Percentiles rank a stretch among this genome's conserved stretches.
Conservation (phyloP, 2,888 invertebrate species). For the Cosmopolites sordidus region DNA sequence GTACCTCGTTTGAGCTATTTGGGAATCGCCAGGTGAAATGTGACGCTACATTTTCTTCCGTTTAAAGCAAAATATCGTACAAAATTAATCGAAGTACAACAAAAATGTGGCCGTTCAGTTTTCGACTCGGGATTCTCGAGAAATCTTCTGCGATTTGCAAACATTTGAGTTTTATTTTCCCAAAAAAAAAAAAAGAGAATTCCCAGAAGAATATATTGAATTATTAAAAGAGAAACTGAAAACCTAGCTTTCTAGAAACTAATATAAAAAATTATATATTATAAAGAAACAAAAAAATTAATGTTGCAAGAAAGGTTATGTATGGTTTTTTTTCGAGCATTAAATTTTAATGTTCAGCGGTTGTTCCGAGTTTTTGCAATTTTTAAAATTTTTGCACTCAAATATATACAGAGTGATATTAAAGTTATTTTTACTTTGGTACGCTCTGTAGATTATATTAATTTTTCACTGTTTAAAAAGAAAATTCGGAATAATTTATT, state of each 20-base stretch:
- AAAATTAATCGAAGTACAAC: conserved; percentile 17
- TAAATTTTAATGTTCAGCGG: conserved; percentile 9
- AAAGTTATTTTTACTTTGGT: conserved; percentile 7
- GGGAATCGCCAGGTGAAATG: conserved; percentile 8
- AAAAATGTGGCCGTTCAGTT: conserved; percentile 3
- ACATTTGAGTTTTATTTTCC: conserved; percentile 20
- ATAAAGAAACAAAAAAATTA: conserved; percentile 35
- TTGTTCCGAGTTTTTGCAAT: conserved; percentile 6
- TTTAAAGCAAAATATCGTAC: conserved; percentile 9
- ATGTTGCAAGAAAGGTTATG: conserved; percentile 36
- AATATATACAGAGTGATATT: conserved; percentile 7
- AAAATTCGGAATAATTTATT: conserved; percentile 8
- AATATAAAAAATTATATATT: conserved; percentile 37
- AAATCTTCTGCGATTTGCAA: conserved; percentile 22
- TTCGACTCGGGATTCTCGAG: conserved; percentile 12
- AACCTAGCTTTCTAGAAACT: conserved; percentile 39
- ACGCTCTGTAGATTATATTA: conserved; percentile 6
- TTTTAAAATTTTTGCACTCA: conserved; percentile 13
- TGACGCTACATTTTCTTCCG: conserved; percentile 11
- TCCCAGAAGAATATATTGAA: conserved; percentile 32
- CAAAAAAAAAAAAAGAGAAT: conserved; percentile 22
- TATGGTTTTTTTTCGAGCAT: conserved; percentile 14
- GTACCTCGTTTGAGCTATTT: conserved; percentile 27
- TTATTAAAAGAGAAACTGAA: conserved; percentile 27
- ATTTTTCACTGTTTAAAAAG: conserved; percentile 9